phyloP scores from a whole-genome alignment of 2,797 vertebrate genomes.

The Schizopygopsis malacanthus region DNA sequence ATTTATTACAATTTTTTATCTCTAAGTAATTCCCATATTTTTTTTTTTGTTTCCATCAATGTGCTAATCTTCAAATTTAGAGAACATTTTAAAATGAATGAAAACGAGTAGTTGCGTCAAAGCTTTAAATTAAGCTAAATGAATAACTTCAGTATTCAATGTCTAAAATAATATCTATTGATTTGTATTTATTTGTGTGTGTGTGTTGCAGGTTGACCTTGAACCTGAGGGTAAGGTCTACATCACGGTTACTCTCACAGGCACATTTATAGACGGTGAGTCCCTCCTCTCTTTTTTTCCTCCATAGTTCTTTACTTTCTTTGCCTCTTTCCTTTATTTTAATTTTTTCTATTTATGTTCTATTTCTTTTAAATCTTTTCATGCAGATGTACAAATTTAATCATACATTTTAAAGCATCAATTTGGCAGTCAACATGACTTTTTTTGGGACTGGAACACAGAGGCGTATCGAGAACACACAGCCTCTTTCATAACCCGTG shows the following conservation, averaged over 20 bases:
- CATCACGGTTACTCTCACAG: constrained; percentile 86
- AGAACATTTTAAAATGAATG: background rate
- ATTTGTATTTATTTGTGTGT: background rate
- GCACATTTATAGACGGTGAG: constrained; percentile 92
- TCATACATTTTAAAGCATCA: background rate
- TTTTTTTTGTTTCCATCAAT: background rate
- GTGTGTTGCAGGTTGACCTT: constrained; percentile 87
- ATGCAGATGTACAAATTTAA: background rate
- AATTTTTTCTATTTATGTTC: background rate
- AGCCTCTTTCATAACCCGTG: background rate
- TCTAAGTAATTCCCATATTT: background rate
- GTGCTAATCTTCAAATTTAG: background rate
- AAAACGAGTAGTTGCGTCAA: background rate
- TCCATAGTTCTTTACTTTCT: background rate
- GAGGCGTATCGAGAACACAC: background rate
- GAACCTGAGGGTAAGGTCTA: constrained; percentile 97
- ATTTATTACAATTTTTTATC: background rate
- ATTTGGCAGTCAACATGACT: background rate
- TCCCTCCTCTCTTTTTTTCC: background rate
- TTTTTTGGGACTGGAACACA: background rate
- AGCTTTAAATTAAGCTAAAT: background rate
- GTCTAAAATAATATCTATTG: background rate
- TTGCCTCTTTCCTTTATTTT: background rate
- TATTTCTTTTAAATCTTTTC: background rate
- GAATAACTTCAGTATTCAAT: background rate